Base-by-base conservation (phyloP, 2,888 invertebrate species). In the Heteromyza rotundicornis region DNA sequence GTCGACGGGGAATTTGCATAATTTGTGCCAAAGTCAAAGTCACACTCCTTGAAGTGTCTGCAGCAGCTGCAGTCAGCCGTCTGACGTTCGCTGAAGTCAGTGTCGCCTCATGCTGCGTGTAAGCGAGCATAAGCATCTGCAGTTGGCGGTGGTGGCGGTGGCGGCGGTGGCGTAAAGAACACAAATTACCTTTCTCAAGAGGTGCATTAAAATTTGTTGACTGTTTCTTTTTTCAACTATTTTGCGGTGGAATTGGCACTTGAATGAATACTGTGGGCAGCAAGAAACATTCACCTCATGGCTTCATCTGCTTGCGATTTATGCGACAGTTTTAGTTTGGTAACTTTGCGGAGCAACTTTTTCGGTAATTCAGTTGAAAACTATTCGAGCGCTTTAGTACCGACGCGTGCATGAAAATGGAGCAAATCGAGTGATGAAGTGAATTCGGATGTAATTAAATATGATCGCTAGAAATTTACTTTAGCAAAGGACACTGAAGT, bases 201-300 rank as follows among this genome's bases (percentile, higher is more conserved):
- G 47, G 17, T 5, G 5, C 47, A 47, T 47, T 19, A 19, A 47
- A 40, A 40, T 40, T 40, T 40, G 40, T 40, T 40, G 40, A 40
- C 32, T 32, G 12, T 32, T 32, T 32, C 20, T 47, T 47, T 47
- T 47, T 47, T 20, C 47, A 8, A 12, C 32, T 12, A 12, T 32
- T 32, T 5, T 12, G 7, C 40, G 5, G 10, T n/a, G 3, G 5
- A 7, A n/a, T n/a, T n/a, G 2, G 40, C 32, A 32, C 32, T 32
- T 32, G 32, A 12, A 12, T 32, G 32, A 32, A 12, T 5, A 32
- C 7, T 32, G 40, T 2, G 2, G 3, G 32, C 66, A 64, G 51
- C 69, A 65, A 66, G 69, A 71, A 49, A 20, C 24, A 12, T 55
- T 16, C 5, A 23, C 55, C 40, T 19, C 24, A 40, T 14, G 40